Evolutionary conservation across 2,113 vertebrate genomes (phyloP).

Genomic region (Monarcha castaneiventris): DNA sequence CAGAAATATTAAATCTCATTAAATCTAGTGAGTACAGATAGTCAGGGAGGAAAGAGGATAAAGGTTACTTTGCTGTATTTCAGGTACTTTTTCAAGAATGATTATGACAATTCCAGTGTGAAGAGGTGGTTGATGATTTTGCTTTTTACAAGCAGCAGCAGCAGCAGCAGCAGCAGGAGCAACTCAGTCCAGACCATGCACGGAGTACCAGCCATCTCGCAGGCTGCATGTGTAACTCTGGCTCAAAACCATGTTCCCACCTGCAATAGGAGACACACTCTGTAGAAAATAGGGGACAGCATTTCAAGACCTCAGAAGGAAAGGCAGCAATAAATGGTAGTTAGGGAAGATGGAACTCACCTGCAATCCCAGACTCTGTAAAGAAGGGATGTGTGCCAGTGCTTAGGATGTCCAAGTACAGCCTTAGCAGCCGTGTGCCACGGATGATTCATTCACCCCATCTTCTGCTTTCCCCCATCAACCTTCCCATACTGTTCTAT

Average conservation of each 20-base stretch:
- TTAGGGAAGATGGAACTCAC: neutral
- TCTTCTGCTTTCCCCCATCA: neutral
- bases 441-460: neutral
- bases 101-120: neutral
- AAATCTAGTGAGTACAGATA: neutral
- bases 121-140: neutral
- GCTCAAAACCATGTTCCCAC: neutral
- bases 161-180: neutral
- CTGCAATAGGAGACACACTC: fast-evolving
- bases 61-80: neutral
- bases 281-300: neutral
- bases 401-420: neutral
- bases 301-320: neutral
- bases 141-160: neutral
- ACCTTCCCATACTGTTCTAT: neutral
- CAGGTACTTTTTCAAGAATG: neutral
- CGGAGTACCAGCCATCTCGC: neutral
- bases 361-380: neutral
- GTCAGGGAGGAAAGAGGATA: neutral
- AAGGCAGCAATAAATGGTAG: neutral
- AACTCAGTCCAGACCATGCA: neutral
- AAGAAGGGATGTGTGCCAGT: neutral
- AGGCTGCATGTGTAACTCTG: neutral
- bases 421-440: too few relatives aligned
- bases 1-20: constrained; percentile 9